Evolutionary conservation across 2,888 invertebrate genomes (phyloP).

Genomic region (Pterobdella sp.): DNA sequence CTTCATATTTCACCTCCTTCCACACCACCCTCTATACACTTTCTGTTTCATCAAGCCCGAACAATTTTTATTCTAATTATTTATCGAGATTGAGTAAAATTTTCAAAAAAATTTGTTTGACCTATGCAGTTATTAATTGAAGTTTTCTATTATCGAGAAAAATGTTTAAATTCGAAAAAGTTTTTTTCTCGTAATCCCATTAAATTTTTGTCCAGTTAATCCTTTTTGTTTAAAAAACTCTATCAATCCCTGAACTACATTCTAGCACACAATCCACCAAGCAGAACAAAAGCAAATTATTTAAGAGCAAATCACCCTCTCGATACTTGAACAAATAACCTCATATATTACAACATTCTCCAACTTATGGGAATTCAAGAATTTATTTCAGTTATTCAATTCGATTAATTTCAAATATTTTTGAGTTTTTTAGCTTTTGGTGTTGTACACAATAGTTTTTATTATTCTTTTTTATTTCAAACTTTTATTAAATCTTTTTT

Average conservation of each 20-base stretch:
- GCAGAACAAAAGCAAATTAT: conserved; percentile 10
- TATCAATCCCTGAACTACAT: background rate
- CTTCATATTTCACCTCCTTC: background rate
- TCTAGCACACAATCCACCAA: conserved; percentile 4
- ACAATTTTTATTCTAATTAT: too few relatives aligned
- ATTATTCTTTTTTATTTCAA: background rate
- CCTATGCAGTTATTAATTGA: too few relatives aligned
- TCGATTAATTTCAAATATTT: background rate
- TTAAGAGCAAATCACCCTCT: conserved; percentile 12
- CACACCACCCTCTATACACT: too few relatives aligned
- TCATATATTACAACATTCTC: background rate
- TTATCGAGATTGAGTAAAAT: too few relatives aligned
- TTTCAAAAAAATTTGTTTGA: too few relatives aligned
- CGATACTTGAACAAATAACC: background rate
- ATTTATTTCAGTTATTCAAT: background rate
- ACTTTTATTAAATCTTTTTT: background rate
- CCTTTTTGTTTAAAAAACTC: background rate
- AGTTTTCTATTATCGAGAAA: too few relatives aligned
- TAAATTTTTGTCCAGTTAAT: background rate
- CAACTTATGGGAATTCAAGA: background rate
- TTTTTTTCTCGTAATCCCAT: background rate
- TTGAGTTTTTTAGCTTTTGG: background rate
- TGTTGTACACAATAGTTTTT: background rate
- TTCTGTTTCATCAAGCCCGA: too few relatives aligned
- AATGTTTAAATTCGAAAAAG: too few relatives aligned